phyloP scores from a whole-genome alignment of 2,888 invertebrate genomes.

The Augochlorella aurata region DNA sequence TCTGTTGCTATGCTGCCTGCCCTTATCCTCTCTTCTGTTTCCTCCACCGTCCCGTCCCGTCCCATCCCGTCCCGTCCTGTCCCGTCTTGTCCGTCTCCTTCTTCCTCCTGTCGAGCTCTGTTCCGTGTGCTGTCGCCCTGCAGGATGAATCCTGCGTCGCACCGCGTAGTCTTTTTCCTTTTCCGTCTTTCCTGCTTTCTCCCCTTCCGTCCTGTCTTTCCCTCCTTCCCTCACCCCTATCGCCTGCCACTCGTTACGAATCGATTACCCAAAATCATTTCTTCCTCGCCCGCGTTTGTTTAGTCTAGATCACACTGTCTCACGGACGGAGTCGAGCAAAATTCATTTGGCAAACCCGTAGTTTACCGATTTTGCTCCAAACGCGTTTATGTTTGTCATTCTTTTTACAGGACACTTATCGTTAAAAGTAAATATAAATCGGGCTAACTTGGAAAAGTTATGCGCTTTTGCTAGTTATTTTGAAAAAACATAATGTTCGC shows the following conservation, averaged over 20 bases:
- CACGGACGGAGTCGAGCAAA: too few species aligned
- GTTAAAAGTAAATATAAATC: too few species aligned
- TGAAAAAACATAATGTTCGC: too few species aligned
- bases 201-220: slow-evolving; percentile 16
- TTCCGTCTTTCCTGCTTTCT: neutral
- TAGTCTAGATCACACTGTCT: neutral
- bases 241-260: slow-evolving; percentile 6
- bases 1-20: slow-evolving; percentile 81
- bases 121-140: slow-evolving; percentile 71
- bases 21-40: slow-evolving; percentile 68
- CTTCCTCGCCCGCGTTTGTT: neutral
- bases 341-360: too few species aligned
- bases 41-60: slow-evolving; percentile 57
- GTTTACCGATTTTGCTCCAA: too few species aligned
- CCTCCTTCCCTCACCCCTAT: neutral
- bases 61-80: slow-evolving; percentile 47
- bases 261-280: slow-evolving; percentile 28
- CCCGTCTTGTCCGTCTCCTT: slow-evolving; percentile 36
- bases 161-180: neutral
- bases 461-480: too few species aligned
- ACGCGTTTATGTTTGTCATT: too few species aligned
- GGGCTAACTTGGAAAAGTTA: too few species aligned
- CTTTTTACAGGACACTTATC: too few species aligned
- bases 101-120: slow-evolving; percentile 43
- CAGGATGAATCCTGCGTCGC: slow-evolving; percentile 71